Conservation (phyloP, 2,888 invertebrate genomes). For the Noctua janthe region DNA sequence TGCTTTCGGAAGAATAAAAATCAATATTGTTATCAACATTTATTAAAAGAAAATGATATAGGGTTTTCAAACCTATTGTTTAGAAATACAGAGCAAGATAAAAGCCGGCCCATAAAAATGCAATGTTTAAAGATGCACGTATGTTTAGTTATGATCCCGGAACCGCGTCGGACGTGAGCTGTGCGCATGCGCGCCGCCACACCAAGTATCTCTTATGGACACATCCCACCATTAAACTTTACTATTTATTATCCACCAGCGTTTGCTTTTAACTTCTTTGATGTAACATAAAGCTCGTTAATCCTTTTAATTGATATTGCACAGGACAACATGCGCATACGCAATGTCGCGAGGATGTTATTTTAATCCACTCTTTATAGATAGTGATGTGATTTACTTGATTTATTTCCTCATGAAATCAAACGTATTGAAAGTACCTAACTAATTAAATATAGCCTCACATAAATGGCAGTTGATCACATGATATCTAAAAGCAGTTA, state of each 20-base stretch:
- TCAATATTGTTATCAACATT: neutral
- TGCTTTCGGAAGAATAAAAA: neutral
- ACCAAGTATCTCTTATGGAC: slow-evolving; percentile 62
- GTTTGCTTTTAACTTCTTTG: slow-evolving; percentile 65
- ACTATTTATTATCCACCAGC: slow-evolving; percentile 63
- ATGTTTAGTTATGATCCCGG: slow-evolving; percentile 62
- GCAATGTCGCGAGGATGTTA: slow-evolving; percentile 45
- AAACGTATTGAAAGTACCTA: neutral
- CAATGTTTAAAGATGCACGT: slow-evolving; percentile 52
- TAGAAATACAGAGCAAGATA: slow-evolving; percentile 13
- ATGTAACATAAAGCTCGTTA: slow-evolving; percentile 60
- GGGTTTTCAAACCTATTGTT: slow-evolving; percentile 1
- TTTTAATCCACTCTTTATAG: slow-evolving; percentile 21
- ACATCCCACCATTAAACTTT: slow-evolving; percentile 64
- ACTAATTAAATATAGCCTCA: neutral
- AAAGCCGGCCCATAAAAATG: slow-evolving; percentile 53
- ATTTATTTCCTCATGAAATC: slow-evolving; percentile 9
- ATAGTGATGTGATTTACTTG: slow-evolving; percentile 4
- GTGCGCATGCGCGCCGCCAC: slow-evolving; percentile 63
- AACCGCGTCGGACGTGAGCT: slow-evolving; percentile 62
- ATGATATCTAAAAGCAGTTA: slow-evolving; percentile 24
- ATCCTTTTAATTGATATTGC: slow-evolving; percentile 53
- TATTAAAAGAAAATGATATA: neutral
- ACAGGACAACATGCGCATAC: slow-evolving; percentile 40
- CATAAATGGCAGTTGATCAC: slow-evolving; percentile 11